Conservation (phyloP, 2,797 vertebrate species). For the Bufotes viridis region DNA sequence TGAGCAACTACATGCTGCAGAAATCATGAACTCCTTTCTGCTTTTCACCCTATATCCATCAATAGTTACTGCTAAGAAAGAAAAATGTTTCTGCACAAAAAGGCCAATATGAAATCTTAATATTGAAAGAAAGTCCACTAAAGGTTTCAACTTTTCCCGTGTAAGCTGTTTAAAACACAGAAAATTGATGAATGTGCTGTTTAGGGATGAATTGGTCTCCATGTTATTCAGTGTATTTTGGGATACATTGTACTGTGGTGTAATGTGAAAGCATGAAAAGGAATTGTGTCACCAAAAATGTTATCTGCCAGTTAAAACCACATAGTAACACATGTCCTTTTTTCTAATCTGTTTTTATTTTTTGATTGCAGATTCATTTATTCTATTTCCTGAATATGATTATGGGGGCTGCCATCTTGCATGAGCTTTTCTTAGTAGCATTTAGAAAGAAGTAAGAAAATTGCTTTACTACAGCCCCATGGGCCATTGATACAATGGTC, state of each 20-base stretch:
- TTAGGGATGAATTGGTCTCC: slow-evolving; percentile 7
- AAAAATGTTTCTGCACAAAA: slow-evolving; percentile 35
- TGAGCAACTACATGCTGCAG: too few species aligned
- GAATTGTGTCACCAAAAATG: too few species aligned
- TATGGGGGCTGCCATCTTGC: too few species aligned
- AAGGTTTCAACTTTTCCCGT: slow-evolving; percentile 27
- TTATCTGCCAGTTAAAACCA: too few species aligned
- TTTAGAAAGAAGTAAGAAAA: too few species aligned
- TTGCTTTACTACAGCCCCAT: too few species aligned
- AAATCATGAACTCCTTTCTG: slow-evolving; percentile 35
- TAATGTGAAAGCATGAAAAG: neutral
- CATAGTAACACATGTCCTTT: too few species aligned
- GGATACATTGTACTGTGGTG: neutral
- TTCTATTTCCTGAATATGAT: too few species aligned
- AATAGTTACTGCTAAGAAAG: slow-evolving; percentile 26
- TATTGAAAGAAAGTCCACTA: slow-evolving; percentile 40
- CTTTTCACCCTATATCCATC: slow-evolving; percentile 51
- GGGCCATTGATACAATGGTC: too few species aligned
- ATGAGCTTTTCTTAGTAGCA: too few species aligned
- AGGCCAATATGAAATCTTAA: slow-evolving; percentile 48
- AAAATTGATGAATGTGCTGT: slow-evolving; percentile 17
- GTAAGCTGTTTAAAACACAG: slow-evolving; percentile 6
- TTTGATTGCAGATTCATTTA: too few species aligned
- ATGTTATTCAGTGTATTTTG: neutral
- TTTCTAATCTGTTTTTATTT: too few species aligned